These are phyloP conservation scores for Drymodes brunneopygia DNA, from an alignment of 2,113 vertebrate species.

Conservation along the genomic window DNA sequence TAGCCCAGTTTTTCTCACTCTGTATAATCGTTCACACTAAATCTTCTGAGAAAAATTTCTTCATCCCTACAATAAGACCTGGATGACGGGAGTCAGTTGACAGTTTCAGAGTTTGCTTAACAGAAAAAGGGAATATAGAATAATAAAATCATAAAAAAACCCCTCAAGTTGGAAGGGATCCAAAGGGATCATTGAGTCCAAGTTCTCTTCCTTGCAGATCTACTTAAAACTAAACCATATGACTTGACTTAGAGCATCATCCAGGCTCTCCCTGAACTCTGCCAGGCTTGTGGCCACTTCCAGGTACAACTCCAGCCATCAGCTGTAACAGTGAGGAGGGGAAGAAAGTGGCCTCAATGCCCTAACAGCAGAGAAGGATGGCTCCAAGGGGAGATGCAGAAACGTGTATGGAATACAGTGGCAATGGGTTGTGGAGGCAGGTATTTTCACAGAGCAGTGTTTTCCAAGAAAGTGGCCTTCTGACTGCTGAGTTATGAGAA, in stretches of 20 bases:
- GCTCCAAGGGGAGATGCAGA: background rate
- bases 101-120: background rate
- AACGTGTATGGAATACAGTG: rapidly evolving
- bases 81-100: background rate
- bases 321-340: background rate
- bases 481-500: background rate
- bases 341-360: background rate
- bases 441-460: background rate
- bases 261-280: background rate
- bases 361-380: background rate
- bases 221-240: background rate
- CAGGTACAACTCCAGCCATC: background rate
- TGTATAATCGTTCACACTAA: background rate
- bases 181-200: background rate
- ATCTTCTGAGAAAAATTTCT: background rate
- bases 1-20: background rate
- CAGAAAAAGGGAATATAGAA: background rate
- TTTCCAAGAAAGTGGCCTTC: background rate
- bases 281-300: background rate
- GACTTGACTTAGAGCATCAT: background rate
- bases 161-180: background rate
- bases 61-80: background rate
- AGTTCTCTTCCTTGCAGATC: background rate
- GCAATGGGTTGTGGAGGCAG: background rate
- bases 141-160: background rate